phyloP scores from a whole-genome alignment of 2,888 invertebrate genomes.

The Gymnosoma rotundatum region DNA sequence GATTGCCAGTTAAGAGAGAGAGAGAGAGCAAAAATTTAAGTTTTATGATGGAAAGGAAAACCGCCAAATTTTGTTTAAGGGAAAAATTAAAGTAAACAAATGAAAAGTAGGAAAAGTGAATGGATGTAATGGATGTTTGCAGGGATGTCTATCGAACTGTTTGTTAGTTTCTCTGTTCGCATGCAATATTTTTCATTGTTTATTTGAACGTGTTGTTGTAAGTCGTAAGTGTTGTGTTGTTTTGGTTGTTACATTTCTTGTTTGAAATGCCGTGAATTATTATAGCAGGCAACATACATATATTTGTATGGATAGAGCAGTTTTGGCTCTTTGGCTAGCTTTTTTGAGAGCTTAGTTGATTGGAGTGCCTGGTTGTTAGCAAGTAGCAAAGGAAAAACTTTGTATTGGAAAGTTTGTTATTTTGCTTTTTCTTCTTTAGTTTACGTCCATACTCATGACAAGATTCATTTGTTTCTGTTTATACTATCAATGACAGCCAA shows the following conservation, averaged over 20 bases:
- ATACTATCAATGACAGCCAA: neutral
- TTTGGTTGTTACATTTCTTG: conserved; percentile 23
- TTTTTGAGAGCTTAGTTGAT: neutral
- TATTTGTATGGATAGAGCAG: conserved; percentile 17
- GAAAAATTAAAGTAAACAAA: conserved; percentile 35
- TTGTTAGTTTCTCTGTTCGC: conserved; percentile 1
- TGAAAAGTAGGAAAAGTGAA: conserved; percentile 62
- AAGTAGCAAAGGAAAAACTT: conserved; percentile 62
- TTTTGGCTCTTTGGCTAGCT: neutral
- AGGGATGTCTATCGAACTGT: conserved; percentile 11
- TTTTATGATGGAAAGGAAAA: conserved; percentile 24
- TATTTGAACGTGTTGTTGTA: conserved; percentile 10
- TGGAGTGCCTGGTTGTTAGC: neutral
- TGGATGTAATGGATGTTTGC: conserved; percentile 37
- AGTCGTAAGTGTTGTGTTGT: neutral
- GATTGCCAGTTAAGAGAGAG: neutral
- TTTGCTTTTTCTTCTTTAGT: conserved; percentile 31
- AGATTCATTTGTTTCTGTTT: neutral
- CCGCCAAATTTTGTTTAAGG: conserved; percentile 54
- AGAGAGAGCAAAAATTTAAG: neutral
- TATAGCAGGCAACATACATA: conserved; percentile 32
- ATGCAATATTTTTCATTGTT: conserved; percentile 3
- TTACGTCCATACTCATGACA: conserved; percentile 13
- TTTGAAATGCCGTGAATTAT: neutral
- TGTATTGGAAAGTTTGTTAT: conserved; percentile 49